Percentiles rank a stretch among this genome's conserved stretches.
These are phyloP conservation scores for Lutjanus erythropterus DNA, from an alignment of 2,113 vertebrate species.

Conservation along the genomic window DNA sequence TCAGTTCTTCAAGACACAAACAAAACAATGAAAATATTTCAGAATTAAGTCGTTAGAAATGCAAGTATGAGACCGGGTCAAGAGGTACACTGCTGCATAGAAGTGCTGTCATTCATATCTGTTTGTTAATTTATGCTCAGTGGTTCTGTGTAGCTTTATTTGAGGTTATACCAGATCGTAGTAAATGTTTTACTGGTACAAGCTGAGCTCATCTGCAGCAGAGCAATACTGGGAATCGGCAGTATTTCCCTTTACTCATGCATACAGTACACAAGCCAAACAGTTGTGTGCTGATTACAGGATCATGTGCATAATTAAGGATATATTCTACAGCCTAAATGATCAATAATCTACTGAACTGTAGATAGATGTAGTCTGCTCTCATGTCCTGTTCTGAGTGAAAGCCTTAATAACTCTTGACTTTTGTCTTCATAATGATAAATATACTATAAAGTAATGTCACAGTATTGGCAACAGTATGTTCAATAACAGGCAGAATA, in stretches of 20 bases:
- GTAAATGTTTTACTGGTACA: slow-evolving; percentile 26
- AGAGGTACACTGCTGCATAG: background rate
- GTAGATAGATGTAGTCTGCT: background rate
- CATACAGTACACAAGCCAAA: background rate
- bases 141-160: background rate
- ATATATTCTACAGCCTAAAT: slow-evolving; percentile 4
- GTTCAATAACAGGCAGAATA: background rate
- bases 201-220: background rate
- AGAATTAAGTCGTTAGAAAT: background rate
- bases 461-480: background rate
- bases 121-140: background rate
- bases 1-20: background rate
- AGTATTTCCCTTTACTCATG: background rate
- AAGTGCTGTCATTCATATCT: background rate
- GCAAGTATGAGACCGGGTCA: background rate
- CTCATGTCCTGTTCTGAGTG: background rate
- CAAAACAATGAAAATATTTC: background rate
- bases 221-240: background rate
- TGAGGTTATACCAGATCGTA: background rate
- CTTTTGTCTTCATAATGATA: background rate
- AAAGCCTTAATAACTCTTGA: background rate
- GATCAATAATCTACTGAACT: slow-evolving; percentile 29
- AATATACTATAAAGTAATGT: background rate
- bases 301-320: background rate
- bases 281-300: background rate